phyloP scores from a whole-genome alignment of 2,113 vertebrate genomes.

The Glaucomys volans region DNA sequence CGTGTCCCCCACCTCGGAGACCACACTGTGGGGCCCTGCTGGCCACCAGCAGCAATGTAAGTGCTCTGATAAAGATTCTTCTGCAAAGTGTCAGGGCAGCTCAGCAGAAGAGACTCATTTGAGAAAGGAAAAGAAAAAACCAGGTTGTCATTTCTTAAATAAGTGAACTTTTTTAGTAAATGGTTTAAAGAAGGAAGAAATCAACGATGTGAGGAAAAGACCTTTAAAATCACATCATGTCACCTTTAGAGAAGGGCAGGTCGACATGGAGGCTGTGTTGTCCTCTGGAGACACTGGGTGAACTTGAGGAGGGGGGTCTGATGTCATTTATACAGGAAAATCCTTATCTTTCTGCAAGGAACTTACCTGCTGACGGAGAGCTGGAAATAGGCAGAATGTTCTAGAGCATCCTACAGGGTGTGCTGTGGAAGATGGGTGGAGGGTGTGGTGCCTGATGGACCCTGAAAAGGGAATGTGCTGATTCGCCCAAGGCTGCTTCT shows the following conservation, averaged over 20 bases:
- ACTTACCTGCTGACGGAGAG: not conserved
- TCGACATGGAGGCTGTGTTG: not conserved
- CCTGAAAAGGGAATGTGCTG: not conserved
- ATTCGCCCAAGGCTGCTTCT: not conserved
- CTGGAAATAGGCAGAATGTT: not conserved
- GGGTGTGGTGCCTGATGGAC: not conserved
- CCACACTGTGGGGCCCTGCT: not conserved
- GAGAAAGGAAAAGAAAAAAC: not conserved
- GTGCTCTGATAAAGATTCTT: not conserved
- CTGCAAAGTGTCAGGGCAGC: not conserved
- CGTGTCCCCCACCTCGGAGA: not conserved
- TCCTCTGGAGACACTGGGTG: not conserved
- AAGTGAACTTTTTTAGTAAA: not conserved
- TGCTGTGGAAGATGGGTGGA: not conserved
- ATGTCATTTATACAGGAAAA: not conserved
- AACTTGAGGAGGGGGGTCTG: not conserved
- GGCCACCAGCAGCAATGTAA: fast-evolving
- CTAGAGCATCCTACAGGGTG: not conserved
- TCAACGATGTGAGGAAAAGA: not conserved
- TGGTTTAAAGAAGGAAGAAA: not conserved
- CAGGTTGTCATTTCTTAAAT: not conserved
- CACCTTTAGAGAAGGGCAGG: not conserved
- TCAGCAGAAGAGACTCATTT: not conserved
- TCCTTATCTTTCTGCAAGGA: not conserved
- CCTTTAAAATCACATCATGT: not conserved